Conservation (phyloP, 2,888 invertebrate species). For the Seladonia tumulorum region DNA sequence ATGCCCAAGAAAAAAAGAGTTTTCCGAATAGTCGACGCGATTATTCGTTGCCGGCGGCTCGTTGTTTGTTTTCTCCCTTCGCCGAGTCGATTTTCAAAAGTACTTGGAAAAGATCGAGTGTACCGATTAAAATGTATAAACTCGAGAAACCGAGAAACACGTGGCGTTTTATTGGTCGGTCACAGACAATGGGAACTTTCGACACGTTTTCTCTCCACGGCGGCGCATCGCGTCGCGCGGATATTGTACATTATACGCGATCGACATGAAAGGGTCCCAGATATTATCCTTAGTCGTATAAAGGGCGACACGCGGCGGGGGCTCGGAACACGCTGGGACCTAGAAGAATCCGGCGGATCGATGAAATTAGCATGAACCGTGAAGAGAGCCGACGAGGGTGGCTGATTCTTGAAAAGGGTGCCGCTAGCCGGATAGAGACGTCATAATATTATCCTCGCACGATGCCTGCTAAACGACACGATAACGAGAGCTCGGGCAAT, state of each 20-base stretch:
- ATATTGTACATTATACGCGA: constrained; percentile 49
- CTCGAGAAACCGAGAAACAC: not conserved
- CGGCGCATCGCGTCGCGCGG: constrained; percentile 18
- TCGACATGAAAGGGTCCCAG: constrained; percentile 56
- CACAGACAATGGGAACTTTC: constrained; percentile 27
- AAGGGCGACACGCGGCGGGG: constrained; percentile 60
- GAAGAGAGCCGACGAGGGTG: constrained; percentile 51
- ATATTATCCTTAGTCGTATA: constrained; percentile 65
- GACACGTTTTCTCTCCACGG: constrained; percentile 24
- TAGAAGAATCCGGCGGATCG: constrained; percentile 59
- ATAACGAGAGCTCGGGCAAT: constrained; percentile 40
- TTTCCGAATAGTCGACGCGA: not conserved
- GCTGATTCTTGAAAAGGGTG: constrained; percentile 46
- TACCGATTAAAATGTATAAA: not conserved
- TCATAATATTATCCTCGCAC: constrained; percentile 60
- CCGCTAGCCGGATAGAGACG: constrained; percentile 53
- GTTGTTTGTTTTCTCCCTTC: not conserved
- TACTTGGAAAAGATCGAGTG: no score
- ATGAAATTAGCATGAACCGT: constrained; percentile 65
- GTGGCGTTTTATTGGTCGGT: constrained; percentile 24
- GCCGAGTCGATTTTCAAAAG: not conserved
- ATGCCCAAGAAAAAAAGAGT: constrained; percentile 5
- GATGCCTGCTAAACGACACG: constrained; percentile 39
- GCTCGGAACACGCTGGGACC: constrained; percentile 43
- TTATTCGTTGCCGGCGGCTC: not conserved